phyloP scores from a whole-genome alignment of 1,140 invertebrate genomes.

The Eubasilissa regina region DNA sequence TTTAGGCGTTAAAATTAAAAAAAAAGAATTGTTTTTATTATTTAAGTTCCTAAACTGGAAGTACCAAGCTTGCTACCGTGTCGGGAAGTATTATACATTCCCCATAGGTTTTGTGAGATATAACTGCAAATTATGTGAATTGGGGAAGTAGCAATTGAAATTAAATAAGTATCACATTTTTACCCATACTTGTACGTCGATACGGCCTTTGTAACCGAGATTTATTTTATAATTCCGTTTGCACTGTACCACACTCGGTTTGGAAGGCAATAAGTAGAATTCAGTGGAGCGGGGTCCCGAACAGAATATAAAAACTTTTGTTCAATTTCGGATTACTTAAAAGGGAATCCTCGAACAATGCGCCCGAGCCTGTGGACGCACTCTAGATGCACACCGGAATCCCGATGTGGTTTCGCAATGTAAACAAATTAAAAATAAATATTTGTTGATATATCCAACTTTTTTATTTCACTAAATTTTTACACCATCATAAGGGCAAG shows the following conservation, averaged over 20 bases:
- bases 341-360: slow-evolving; percentile 27
- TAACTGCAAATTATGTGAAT: no score
- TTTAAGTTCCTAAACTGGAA: no score
- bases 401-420: slow-evolving; percentile 37
- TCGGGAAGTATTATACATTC: no score
- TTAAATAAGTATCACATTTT: no score
- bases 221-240: background rate
- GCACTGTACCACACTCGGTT: slow-evolving; percentile 14
- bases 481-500: background rate
- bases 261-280: slow-evolving; percentile 16
- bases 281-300: slow-evolving; percentile 10
- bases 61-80: no score
- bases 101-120: no score
- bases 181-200: no score
- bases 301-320: slow-evolving; percentile 12
- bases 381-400: background rate
- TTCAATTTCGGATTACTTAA: slow-evolving; percentile 34
- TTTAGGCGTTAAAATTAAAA: no score
- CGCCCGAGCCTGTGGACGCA: background rate
- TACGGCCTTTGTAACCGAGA: no score
- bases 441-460: background rate
- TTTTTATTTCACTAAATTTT: background rate
- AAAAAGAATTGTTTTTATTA: no score
- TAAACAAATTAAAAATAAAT: slow-evolving; percentile 43
- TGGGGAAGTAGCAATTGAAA: no score